Evolutionary conservation across 1,140 invertebrate genomes (phyloP), one percentile per base, ranked within the genome.

Genomic region (Sitophilus oryzae): DNA sequence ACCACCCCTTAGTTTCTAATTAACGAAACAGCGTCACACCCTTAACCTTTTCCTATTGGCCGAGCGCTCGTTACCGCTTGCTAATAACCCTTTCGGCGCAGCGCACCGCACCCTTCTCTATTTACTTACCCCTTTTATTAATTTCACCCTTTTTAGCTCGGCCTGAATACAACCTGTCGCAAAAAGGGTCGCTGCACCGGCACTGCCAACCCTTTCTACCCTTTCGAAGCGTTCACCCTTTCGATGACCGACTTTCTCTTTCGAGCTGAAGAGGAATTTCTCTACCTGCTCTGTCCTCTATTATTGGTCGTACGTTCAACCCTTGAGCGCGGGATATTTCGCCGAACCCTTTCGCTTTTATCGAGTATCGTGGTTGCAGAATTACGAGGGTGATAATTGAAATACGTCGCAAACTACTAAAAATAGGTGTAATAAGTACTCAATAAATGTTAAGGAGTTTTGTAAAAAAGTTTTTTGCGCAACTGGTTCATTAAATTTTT

Each of bases 31-130:
- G 10, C n/a, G n/a, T 3, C 11, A 41, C 38, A 41, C 38, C 16
- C 38, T 41, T 18, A 41, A 15, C 38, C 38, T 16, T 41, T 41
- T 41, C 16, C 38, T 9, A 41, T 41, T 41, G 38, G 38, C 38
- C 19, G 11, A 11, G n/a, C n/a, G n/a, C n/a, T n/a, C n/a, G n/a
- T n/a, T n/a, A n/a, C n/a, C n/a, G 25, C 25, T 5, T 30, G 11
- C 25, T 30, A 30, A 30, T 30, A 30, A 30, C 25, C 25, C 25
- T 5, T 30, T 30, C 25, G 25, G 25, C 11, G 25, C 25, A 5
- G 25, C 5, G 5, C 25, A 5, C 11, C 25, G 25, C 25, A 11
- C 5, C 25, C 11, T 30, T 30, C 25, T 11, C 25, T 5, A 6
- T 30, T 30, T 30, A 30, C 11, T 3, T 15, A 15, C 1, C 15